A percentile compares a stretch with the other conserved stretches of the same genome.
phyloP scores from a whole-genome alignment of 1,140 invertebrate species.

The Oppia nitens region DNA sequence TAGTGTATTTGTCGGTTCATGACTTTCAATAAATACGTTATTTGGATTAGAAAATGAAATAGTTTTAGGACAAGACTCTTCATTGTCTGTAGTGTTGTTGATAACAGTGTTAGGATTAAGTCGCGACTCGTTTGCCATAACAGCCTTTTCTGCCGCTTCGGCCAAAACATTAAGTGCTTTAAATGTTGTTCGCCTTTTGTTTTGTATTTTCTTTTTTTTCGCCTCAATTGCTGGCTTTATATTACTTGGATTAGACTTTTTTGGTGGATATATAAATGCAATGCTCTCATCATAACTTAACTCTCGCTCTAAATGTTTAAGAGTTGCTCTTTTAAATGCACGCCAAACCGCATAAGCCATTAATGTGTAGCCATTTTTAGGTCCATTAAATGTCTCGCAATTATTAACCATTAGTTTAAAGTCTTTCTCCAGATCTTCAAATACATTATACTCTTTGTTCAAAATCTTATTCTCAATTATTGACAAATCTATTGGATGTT shows the following conservation, averaged over 20 bases:
- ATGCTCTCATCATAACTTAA: conserved; percentile 1
- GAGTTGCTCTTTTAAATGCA: not conserved
- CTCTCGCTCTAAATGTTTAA: not conserved
- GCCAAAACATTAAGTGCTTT: conserved; percentile 8
- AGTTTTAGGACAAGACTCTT: not conserved
- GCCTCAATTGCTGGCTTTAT: conserved; percentile 3
- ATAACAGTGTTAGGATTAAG: not conserved
- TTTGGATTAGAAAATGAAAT: not conserved
- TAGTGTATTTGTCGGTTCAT: not conserved
- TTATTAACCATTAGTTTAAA: conserved; percentile 14
- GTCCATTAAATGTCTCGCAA: conserved; percentile 15
- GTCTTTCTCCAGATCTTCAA: conserved; percentile 12
- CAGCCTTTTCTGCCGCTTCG: conserved; percentile 6
- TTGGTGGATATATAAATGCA: conserved; percentile 12
- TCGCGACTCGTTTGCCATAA: not conserved
- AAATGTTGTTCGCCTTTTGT: not conserved
- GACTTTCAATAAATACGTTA: not conserved
- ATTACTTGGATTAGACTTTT: not conserved
- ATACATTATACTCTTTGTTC: not conserved
- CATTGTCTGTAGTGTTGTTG: not conserved
- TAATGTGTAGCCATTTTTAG: conserved; percentile 4
- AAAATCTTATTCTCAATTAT: conserved; percentile 7
- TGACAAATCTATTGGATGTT: conserved; percentile 13
- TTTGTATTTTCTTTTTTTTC: not conserved
- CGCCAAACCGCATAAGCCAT: conserved; percentile 10